These are phyloP conservation scores for Lipophrys pholis DNA, from an alignment of 2,113 vertebrate species.

Conservation along the genomic window DNA sequence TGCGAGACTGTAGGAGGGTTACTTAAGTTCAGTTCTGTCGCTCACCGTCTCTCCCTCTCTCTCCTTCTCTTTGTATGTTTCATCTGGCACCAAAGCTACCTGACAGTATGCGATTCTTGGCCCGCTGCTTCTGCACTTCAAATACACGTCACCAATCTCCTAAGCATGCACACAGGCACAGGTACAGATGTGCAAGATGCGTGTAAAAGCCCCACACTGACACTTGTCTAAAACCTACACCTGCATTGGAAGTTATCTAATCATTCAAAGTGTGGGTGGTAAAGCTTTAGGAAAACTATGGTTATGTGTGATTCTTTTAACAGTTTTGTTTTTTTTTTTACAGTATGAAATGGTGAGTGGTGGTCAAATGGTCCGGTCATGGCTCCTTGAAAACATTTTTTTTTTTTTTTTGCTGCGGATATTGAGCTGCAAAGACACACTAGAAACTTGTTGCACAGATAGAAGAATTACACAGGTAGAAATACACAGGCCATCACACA, in stretches of 20 bases:
- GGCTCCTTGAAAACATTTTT: conserved; percentile 18
- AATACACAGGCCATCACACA: not conserved
- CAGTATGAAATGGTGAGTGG: conserved; percentile 33
- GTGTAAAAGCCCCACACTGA: conserved; percentile 10
- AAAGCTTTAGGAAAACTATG: conserved; percentile 25
- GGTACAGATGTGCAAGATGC: conserved; percentile 25
- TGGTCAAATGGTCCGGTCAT: conserved; percentile 45
- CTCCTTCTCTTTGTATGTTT: conserved; percentile 56
- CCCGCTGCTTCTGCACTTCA: conserved; percentile 61
- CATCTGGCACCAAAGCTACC: conserved; percentile 76
- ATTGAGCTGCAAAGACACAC: conserved; percentile 8
- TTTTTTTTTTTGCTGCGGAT: conserved; percentile 16
- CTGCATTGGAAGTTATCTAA: conserved; percentile 45
- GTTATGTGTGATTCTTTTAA: conserved; percentile 3
- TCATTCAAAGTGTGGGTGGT: conserved; percentile 30
- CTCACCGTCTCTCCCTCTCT: conserved; percentile 29
- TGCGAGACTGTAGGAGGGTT: conserved; percentile 59
- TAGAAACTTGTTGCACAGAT: not conserved
- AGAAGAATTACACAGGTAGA: conserved; percentile 11
- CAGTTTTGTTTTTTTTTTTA: conserved; percentile 3
- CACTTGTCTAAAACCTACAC: conserved; percentile 42
- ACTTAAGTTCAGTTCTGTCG: conserved; percentile 67
- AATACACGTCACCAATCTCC: conserved; percentile 65
- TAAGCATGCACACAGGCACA: conserved; percentile 49
- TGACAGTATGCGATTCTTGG: conserved; percentile 65